Base-by-base conservation (phyloP, 2,797 vertebrate genomes). In the Channallabes apus region DNA sequence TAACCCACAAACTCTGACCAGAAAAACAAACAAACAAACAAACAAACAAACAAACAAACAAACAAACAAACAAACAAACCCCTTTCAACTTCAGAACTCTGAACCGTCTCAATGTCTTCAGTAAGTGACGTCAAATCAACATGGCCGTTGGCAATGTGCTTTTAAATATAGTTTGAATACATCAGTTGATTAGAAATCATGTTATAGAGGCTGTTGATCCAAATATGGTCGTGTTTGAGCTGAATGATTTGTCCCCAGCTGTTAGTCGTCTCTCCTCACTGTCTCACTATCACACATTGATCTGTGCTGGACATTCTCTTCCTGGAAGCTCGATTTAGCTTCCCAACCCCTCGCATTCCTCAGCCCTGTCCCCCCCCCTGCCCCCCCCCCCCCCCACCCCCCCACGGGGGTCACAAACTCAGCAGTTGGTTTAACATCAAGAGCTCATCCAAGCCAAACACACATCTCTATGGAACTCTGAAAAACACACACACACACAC, bases 381-480 rank as follows among this genome's bases (percentile, higher is more conserved):
- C 58, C 5, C 58, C 58, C 18, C 58, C 17, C 18, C n/a, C n/a
- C n/a, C n/a, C n/a, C n/a, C n/a, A 22, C 58, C 17, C 22, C 14
- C 69, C 51, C 27, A 22, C 8, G 2, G 61, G 51, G 51, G 22
- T n/a, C 12, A 64, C 22, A 27, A 71, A 61, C 65, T 65, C 54
- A 20, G 27, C 54, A 73, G 29, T 82, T 73, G 38, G 32, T 59
- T 82, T 73, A 73, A 72, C 59, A 35, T 73, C 62, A 27, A 14
- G 7, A 61, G 69, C 22, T 72, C 18, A 3, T 72, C 81, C 22
- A 72, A 82, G 22, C 24, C 17, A 61, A 82, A 82, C 67, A 59
- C 20, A 41, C 1, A 32, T 69, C 65, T 32, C 81, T 24, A 27
- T 32, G 14, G 20, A 35, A 35, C 69, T n/a, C 20, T 58, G 9